Evolutionary conservation across 2,888 invertebrate species (phyloP).

Genomic region (Eristalis tenax): DNA sequence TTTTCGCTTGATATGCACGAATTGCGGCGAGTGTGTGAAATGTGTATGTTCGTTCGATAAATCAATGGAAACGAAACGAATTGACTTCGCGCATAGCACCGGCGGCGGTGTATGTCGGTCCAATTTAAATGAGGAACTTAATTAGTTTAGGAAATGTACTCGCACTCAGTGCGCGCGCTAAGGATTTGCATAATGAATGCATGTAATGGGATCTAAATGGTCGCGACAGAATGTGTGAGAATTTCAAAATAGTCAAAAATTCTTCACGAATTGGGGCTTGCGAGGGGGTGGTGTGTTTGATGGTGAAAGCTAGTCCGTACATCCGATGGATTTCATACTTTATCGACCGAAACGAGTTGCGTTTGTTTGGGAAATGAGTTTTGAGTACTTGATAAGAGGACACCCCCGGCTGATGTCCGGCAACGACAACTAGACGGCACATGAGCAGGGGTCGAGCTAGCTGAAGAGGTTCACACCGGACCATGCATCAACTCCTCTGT

Average conservation of each 20-base stretch:
- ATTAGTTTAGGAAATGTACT: constrained; percentile 47
- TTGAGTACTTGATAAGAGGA: not conserved
- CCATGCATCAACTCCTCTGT: too few relatives aligned
- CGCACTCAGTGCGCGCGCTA: not conserved
- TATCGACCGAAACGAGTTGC: not conserved
- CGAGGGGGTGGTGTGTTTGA: not conserved
- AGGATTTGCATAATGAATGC: constrained; percentile 34
- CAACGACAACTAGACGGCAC: not conserved
- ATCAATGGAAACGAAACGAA: constrained; percentile 53
- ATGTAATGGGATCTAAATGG: not conserved
- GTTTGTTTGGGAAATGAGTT: not conserved
- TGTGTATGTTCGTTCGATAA: constrained; percentile 34
- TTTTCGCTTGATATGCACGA: constrained; percentile 43
- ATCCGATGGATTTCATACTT: not conserved
- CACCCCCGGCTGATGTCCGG: not conserved
- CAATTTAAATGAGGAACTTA: constrained; percentile 30
- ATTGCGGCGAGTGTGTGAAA: not conserved
- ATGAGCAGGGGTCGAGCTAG: too few relatives aligned
- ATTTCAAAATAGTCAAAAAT: not conserved
- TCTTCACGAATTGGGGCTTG: not conserved
- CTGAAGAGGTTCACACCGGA: not conserved
- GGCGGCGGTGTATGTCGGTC: not conserved
- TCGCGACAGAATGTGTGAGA: not conserved
- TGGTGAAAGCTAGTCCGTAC: not conserved
- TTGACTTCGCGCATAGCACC: not conserved